phyloP scores from a whole-genome alignment of 2,797 vertebrate species.

The Astyanax mexicanus region DNA sequence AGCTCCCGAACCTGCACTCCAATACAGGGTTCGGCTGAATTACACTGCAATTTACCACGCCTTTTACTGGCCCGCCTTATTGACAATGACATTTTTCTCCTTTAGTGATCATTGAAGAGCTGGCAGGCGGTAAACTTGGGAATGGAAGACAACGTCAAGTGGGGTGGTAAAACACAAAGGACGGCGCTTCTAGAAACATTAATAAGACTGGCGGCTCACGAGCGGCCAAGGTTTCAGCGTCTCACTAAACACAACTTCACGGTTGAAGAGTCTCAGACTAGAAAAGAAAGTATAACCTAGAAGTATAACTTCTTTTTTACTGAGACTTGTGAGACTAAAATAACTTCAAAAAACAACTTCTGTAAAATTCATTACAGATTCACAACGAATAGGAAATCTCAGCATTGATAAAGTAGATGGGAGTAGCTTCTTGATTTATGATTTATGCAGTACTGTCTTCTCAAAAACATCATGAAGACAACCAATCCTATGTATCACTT shows the following conservation, averaged over 20 bases:
- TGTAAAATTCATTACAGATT: too few relatives aligned
- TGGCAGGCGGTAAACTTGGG: constrained; percentile 47
- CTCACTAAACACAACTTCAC: neutral
- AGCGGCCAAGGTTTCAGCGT: constrained; percentile 10
- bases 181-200: constrained; percentile 6
- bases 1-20: constrained; percentile 13
- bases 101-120: constrained; percentile 47
- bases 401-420: too few relatives aligned
- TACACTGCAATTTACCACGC: constrained; percentile 50
- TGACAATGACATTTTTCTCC: constrained; percentile 51
- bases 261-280: neutral
- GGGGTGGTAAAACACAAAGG: constrained; percentile 37
- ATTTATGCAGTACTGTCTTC: too few relatives aligned
- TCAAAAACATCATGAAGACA: too few relatives aligned
- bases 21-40: constrained; percentile 46
- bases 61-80: constrained; percentile 48
- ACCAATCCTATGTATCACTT: too few relatives aligned
- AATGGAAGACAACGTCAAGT: constrained; percentile 17
- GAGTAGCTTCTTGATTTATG: too few relatives aligned
- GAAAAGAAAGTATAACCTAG: neutral
- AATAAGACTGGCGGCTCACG: constrained; percentile 18
- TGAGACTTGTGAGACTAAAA: too few relatives aligned
- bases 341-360: too few relatives aligned
- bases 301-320: neutral
- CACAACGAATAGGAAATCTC: too few relatives aligned